phyloP scores from a whole-genome alignment of 2,113 vertebrate species.

The Redunca redunca region DNA sequence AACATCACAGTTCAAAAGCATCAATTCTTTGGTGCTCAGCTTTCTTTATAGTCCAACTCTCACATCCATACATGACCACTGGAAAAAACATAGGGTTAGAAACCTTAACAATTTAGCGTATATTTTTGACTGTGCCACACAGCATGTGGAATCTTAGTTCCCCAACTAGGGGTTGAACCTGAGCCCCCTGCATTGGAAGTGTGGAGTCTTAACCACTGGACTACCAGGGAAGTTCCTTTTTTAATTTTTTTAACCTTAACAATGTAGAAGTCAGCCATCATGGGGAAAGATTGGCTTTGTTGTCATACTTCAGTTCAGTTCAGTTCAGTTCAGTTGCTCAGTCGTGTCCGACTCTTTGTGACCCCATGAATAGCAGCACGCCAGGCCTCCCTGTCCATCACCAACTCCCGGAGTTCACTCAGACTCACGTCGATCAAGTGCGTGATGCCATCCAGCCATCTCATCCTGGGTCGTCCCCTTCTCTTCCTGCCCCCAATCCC shows the following conservation, averaged over 20 bases:
- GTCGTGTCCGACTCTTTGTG: too few relatives aligned
- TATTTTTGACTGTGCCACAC: neutral
- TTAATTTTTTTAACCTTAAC: neutral
- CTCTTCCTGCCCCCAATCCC: too few relatives aligned
- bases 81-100: neutral
- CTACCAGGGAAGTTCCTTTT: neutral
- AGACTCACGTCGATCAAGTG: too few relatives aligned
- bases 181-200: neutral
- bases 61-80: neutral
- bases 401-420: too few relatives aligned
- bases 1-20: neutral
- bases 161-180: neutral
- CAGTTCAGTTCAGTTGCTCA: too few relatives aligned
- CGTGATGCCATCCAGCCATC: too few relatives aligned
- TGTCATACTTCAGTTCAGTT: neutral
- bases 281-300: neutral
- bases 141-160: neutral
- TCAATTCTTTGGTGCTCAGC: fast-evolving
- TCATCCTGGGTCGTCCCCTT: too few relatives aligned
- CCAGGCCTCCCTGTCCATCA: too few relatives aligned
- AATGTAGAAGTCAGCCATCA: neutral
- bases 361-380: too few relatives aligned
- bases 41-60: neutral
- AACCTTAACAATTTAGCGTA: neutral
- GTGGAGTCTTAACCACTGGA: neutral